phyloP scores from a whole-genome alignment of 2,888 invertebrate species.

The Hyposoter didymator region DNA sequence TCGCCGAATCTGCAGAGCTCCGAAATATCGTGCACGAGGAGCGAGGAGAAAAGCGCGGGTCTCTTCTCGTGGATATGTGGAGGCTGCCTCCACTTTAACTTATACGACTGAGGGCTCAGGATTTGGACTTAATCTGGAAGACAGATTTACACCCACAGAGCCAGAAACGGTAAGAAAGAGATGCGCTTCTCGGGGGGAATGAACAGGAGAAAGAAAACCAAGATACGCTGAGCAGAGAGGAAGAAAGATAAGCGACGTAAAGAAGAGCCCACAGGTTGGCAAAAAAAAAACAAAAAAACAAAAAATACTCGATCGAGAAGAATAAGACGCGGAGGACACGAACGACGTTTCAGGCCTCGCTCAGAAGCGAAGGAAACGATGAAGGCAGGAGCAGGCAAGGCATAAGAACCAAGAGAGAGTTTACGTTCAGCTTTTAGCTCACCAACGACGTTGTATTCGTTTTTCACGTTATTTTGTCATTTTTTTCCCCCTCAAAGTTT shows the following conservation, averaged over 20 bases:
- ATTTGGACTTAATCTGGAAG: constrained; percentile 80
- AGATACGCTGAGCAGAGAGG: constrained; percentile 32
- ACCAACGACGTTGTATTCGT: constrained; percentile 57
- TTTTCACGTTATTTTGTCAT: not conserved
- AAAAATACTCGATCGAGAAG: constrained; percentile 47
- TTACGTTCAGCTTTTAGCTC: constrained; percentile 63
- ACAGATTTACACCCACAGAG: constrained; percentile 80
- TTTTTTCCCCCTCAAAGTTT: not conserved
- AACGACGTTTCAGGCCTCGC: constrained; percentile 18
- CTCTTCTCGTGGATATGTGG: constrained; percentile 51
- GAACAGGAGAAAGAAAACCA: constrained; percentile 47
- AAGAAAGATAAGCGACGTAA: constrained; percentile 51
- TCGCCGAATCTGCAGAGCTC: constrained; percentile 64
- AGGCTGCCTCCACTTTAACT: constrained; percentile 80
- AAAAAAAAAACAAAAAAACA: no score
- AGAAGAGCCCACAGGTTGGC: constrained; percentile 60
- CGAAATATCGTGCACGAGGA: constrained; percentile 54
- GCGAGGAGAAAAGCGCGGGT: constrained; percentile 47
- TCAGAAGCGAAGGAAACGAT: constrained; percentile 34
- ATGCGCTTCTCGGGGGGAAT: constrained; percentile 7
- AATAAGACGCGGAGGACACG: constrained; percentile 42
- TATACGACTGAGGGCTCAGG: constrained; percentile 76
- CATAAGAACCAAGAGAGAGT: constrained; percentile 30
- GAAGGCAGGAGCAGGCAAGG: constrained; percentile 12
- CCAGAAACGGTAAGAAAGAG: constrained; percentile 59